These are phyloP conservation scores for Hirtodrosophila alboralis DNA, from an alignment of 2,888 invertebrate genomes.

Conservation along the genomic window DNA sequence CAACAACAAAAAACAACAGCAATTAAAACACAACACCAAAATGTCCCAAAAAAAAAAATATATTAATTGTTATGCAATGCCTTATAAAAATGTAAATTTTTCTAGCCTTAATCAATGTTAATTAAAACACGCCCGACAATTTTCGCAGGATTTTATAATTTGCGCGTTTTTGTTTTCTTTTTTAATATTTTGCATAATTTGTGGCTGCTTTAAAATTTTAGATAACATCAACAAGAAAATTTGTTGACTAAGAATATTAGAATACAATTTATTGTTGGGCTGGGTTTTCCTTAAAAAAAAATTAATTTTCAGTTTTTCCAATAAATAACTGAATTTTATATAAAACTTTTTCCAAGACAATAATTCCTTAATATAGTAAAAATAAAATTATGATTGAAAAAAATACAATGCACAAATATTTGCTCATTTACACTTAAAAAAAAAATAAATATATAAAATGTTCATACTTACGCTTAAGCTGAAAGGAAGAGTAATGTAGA, in stretches of 20 bases:
- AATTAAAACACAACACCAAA: slow-evolving; percentile 55
- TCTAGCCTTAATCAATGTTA: slow-evolving; percentile 65
- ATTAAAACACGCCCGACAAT: slow-evolving; percentile 61
- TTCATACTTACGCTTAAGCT: slow-evolving; percentile 47
- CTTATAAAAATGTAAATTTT: slow-evolving; percentile 69
- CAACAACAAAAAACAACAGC: slow-evolving; percentile 32
- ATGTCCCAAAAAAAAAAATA: slow-evolving; percentile 2
- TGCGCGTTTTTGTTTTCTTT: background rate
- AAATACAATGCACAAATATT: slow-evolving; percentile 69
- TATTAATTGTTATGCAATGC: slow-evolving; percentile 59
- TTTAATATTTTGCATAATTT: no score
- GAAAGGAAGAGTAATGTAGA: slow-evolving; percentile 23
- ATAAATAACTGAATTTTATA: no score
- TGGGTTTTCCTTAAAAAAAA: no score
- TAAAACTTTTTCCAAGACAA: no score
- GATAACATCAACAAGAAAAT: no score
- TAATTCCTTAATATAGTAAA: no score
- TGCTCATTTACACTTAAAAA: slow-evolving; percentile 57
- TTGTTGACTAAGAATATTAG: no score
- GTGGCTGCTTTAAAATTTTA: no score
- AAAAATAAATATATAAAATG: slow-evolving; percentile 18
- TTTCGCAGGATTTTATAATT: slow-evolving; percentile 13
- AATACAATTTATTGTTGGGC: no score
- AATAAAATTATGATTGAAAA: slow-evolving; percentile 1
- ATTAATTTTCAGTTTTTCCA: no score